Percentiles rank a stretch among this genome's conserved stretches.
Evolutionary conservation across 2,113 vertebrate species (phyloP).

Genomic region (Reinhardtius hippoglossoides): DNA sequence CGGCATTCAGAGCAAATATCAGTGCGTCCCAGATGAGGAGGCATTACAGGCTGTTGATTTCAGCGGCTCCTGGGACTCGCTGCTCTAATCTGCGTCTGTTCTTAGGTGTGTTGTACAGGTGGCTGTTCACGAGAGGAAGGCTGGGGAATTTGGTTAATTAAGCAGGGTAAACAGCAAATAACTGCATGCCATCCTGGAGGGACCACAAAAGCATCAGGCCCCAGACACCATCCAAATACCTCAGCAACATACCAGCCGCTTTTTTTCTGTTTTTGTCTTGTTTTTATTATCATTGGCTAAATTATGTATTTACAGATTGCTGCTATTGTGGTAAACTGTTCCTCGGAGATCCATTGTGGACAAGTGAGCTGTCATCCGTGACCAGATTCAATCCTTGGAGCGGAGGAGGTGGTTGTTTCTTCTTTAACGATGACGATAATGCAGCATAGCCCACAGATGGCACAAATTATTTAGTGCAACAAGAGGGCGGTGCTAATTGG

Average conservation of each 20-base stretch:
- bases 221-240: slow-evolving; percentile 43
- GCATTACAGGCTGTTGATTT: slow-evolving; percentile 77
- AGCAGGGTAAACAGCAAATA: slow-evolving; percentile 79
- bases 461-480: slow-evolving; percentile 44
- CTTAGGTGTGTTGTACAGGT: slow-evolving; percentile 80
- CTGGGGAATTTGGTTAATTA: slow-evolving; percentile 84
- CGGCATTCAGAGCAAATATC: slow-evolving; percentile 73
- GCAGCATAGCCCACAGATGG: slow-evolving; percentile 51
- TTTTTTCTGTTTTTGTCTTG: slow-evolving; percentile 8
- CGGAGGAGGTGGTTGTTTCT: slow-evolving; percentile 51
- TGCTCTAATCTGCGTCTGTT: slow-evolving; percentile 73
- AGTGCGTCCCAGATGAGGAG: slow-evolving; percentile 70
- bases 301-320: slow-evolving; percentile 53
- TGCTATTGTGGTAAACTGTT: slow-evolving; percentile 31
- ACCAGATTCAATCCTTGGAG: slow-evolving; percentile 53
- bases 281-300: slow-evolving; percentile 13
- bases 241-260: slow-evolving; percentile 3
- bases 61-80: slow-evolving; percentile 60
- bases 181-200: slow-evolving; percentile 71
- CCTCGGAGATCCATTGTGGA: slow-evolving; percentile 50
- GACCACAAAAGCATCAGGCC: slow-evolving; percentile 53
- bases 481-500: slow-evolving; percentile 48
- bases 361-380: slow-evolving; percentile 52
- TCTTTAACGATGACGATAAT: slow-evolving; percentile 54
- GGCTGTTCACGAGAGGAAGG: slow-evolving; percentile 61